These are phyloP conservation scores for Orchestes rusci DNA, from an alignment of 2,888 invertebrate species.

Conservation along the genomic window DNA sequence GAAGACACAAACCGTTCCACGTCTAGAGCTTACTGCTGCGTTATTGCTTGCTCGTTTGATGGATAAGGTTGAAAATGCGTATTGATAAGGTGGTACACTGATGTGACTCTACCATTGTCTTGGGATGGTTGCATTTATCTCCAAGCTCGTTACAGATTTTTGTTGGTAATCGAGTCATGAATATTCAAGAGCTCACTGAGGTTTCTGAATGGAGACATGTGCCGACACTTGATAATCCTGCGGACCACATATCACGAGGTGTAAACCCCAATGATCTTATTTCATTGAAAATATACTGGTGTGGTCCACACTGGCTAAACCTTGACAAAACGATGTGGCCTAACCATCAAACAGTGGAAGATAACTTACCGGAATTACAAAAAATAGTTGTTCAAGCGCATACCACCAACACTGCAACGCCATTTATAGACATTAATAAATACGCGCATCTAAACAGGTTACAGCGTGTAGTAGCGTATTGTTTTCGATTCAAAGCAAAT, in stretches of 20 bases:
- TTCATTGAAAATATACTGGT: slow-evolving; percentile 11
- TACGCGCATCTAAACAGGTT: not conserved
- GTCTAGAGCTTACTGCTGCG: slow-evolving; percentile 8
- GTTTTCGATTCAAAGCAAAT: no score
- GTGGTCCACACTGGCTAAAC: slow-evolving; percentile 11
- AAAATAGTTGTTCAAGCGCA: not conserved
- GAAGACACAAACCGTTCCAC: slow-evolving; percentile 18
- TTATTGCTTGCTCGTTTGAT: slow-evolving; percentile 8
- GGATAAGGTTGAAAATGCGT: slow-evolving; percentile 1
- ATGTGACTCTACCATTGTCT: slow-evolving; percentile 24
- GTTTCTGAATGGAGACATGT: slow-evolving; percentile 17
- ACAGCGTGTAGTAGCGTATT: slow-evolving; percentile 1
- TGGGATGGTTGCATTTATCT: slow-evolving; percentile 21
- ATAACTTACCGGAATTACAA: slow-evolving; percentile 3
- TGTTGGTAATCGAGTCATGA: slow-evolving; percentile 13
- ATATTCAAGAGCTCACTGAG: slow-evolving; percentile 16
- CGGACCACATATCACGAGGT: slow-evolving; percentile 15
- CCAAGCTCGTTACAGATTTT: slow-evolving; percentile 11
- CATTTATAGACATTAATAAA: not conserved
- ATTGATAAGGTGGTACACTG: slow-evolving; percentile 11
- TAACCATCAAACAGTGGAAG: not conserved
- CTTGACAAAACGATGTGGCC: slow-evolving; percentile 4
- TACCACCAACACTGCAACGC: not conserved
- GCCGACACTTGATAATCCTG: slow-evolving; percentile 10
- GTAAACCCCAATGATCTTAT: slow-evolving; percentile 7